Evolutionary conservation across 2,113 vertebrate species (phyloP).

Genomic region (Corythornis cristatus): DNA sequence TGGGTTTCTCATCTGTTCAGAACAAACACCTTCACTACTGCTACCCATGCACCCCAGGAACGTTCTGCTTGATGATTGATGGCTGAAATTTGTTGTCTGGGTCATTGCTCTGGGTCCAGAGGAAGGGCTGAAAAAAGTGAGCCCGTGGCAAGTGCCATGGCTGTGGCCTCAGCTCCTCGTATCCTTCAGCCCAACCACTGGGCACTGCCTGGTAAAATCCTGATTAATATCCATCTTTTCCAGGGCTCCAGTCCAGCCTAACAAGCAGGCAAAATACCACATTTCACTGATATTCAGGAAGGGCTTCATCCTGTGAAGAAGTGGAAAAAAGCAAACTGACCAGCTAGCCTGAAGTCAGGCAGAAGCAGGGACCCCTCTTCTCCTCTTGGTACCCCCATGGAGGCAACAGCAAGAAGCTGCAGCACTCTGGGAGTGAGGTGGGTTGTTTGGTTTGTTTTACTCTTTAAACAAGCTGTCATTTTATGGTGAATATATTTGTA

Average conservation of each 20-base stretch:
- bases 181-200: not conserved
- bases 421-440: not conserved
- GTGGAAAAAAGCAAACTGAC: not conserved
- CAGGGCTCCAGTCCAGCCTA: not conserved
- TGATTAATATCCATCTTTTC: not conserved
- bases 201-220: not conserved
- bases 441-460: not conserved
- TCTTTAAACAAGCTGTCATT: not conserved
- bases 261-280: not conserved
- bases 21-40: not conserved
- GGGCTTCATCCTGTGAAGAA: not conserved
- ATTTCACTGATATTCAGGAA: not conserved
- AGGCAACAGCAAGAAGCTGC: not conserved
- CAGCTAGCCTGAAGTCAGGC: not conserved
- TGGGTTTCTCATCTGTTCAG: not conserved
- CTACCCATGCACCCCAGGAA: not conserved
- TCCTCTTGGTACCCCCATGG: not conserved
- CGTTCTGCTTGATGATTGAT: accelerated
- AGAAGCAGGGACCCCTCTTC: not conserved
- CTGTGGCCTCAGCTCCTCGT: too few relatives aligned
- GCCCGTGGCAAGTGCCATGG: accelerated
- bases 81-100: not conserved
- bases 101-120: not conserved
- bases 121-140: not conserved
- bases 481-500: not conserved